A percentile compares a stretch with the other conserved stretches of the same genome.
Conservation (phyloP, 2,113 vertebrate species). For the Catagonus wagneri region DNA sequence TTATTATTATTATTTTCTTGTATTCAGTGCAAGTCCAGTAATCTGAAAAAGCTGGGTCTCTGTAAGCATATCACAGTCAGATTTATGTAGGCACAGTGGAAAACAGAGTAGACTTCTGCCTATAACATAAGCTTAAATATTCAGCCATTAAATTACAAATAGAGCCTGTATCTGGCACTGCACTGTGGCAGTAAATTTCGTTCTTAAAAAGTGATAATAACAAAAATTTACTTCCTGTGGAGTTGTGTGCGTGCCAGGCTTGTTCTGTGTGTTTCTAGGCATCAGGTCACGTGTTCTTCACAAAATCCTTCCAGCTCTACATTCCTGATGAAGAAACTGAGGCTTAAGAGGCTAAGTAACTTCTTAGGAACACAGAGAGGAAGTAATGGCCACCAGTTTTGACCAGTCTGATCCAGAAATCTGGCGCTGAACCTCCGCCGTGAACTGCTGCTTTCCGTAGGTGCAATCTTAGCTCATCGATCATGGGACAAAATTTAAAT, state of each 20-base stretch:
- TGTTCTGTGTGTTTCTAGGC: neutral
- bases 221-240: neutral
- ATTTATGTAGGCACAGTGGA: neutral
- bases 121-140: neutral
- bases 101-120: neutral
- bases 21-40: neutral
- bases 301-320: neutral
- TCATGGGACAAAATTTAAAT: neutral
- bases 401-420: neutral
- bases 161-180: neutral
- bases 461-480: neutral
- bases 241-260: neutral
- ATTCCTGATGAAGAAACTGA: neutral
- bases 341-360: neutral
- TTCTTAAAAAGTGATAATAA: neutral
- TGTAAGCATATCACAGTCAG: neutral
- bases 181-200: neutral
- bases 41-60: neutral
- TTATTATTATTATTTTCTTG: too few relatives aligned
- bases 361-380: neutral
- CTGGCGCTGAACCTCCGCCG: neutral
- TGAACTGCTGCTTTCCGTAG: neutral
- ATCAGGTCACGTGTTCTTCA: neutral
- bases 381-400: neutral
- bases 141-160: neutral